Base-by-base conservation (phyloP, 2,113 vertebrate genomes). In the Catharus minimus region DNA sequence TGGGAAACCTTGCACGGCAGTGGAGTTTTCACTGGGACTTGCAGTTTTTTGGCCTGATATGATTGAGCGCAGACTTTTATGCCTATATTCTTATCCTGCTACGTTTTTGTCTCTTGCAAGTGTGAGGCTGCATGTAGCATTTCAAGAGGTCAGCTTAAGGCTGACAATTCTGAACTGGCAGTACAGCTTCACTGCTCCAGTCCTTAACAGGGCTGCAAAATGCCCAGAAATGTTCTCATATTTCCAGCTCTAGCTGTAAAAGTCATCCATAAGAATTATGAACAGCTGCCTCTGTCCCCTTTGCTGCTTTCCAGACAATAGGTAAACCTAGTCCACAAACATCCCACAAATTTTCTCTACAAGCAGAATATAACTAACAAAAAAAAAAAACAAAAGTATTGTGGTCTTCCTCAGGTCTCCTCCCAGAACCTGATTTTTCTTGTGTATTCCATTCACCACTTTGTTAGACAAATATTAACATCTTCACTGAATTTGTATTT, bases 281-380 rank as follows among this genome's bases (percentile, higher is more conserved):
- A 76, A 50, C 12, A 27, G 26, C 67, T 90, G 55, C 23, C 30
- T 53, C 49, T 72, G 13, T 65, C 43, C 23, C 21, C 53, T 89
- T 90, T 71, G 28, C 80, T 94, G 36, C 69, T 81, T 95, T 95
- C 61, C 47, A 53, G 58, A 73, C 32, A 82, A 50, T 13, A 46
- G 55, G 12, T 79, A 75, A 93, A 87, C 44, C 21, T 85, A 58
- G 43, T 89, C 80, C 53, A 89, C 77, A 91, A 89, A 67, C 7
- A 7, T 41, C 57, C 50, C 68, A 86, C 60, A 82, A 75, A 62
- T 89, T 93, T 93, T 74, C 39, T 94, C 58, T 91, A 57, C 75
- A 88, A 82, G 65, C 27, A 91, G 82, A 91, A 41, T 87, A 88
- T 82, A 87, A 39, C 57, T 94, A 86, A 95, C 1, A 33, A 57